Conservation (phyloP, 30 jellyfish, hydroid and myxozoan species). For the Cassiopea xamachana region DNA sequence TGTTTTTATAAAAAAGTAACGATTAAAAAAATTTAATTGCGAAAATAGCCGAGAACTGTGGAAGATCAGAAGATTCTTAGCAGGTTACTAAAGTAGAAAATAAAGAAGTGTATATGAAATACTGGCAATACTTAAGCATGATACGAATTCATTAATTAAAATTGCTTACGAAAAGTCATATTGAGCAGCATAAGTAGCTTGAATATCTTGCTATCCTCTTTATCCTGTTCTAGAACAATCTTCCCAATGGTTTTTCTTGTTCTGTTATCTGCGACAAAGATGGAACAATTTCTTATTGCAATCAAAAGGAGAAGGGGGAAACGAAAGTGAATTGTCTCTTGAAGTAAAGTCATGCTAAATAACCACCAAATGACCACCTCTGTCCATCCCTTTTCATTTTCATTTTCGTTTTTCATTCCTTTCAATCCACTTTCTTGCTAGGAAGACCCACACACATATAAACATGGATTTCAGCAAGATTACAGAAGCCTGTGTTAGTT, state of each 20-base stretch:
- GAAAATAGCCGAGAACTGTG: too few species aligned
- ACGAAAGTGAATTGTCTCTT: not conserved
- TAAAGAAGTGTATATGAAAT: too few species aligned
- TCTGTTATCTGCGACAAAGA: conserved; percentile 71
- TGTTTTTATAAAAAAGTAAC: too few species aligned
- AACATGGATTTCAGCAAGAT: too few species aligned
- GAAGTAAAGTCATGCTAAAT: not conserved
- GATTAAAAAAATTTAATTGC: too few species aligned
- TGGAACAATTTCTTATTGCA: not conserved
- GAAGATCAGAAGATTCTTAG: too few species aligned
- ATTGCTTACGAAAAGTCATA: conserved; percentile 67
- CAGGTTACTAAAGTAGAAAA: too few species aligned
- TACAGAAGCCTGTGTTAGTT: too few species aligned
- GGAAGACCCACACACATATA: too few species aligned
- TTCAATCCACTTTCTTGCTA: too few species aligned
- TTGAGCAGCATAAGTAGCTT: conserved; percentile 59
- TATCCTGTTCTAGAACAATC: conserved; percentile 77
- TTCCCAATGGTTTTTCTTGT: conserved; percentile 86
- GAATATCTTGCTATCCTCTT: conserved; percentile 16
- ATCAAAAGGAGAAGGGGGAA: not conserved
- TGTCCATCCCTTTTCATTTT: too few species aligned
- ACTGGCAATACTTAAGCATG: not conserved
- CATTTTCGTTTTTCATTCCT: too few species aligned
- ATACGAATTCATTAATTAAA: not conserved
- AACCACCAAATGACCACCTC: not conserved